A percentile compares a stretch with the other conserved stretches of the same genome.
phyloP scores from a whole-genome alignment of 2,888 invertebrate genomes.

The Girardia tigrina region DNA sequence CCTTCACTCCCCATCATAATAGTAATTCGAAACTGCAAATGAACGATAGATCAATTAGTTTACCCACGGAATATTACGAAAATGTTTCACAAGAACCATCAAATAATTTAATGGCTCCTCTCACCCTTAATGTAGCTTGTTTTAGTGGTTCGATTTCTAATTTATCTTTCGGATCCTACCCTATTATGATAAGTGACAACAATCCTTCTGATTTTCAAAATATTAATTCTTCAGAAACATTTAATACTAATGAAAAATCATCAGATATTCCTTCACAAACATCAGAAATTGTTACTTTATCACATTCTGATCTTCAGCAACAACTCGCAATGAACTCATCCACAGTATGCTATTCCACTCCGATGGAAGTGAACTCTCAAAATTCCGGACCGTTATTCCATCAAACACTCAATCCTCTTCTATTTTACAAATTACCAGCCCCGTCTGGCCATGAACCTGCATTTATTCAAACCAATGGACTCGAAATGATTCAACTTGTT shows the following conservation, averaged over 20 bases:
- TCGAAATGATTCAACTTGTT: conserved; percentile 19
- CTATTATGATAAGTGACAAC: neutral
- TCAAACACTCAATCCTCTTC: neutral
- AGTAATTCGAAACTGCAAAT: neutral
- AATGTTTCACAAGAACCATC: neutral
- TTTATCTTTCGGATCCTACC: neutral
- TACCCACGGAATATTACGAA: neutral
- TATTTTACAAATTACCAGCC: conserved; percentile 12
- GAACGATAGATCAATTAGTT: neutral
- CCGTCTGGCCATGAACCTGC: neutral
- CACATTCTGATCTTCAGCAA: neutral
- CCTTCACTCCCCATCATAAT: neutral
- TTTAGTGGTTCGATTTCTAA: conserved; percentile 4
- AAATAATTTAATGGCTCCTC: neutral
- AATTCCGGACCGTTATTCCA: neutral
- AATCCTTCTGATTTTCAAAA: neutral
- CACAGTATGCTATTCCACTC: neutral
- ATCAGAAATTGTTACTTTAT: neutral
- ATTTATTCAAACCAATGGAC: conserved; percentile 18
- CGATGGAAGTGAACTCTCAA: neutral
- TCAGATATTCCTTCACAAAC: neutral
- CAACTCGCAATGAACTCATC: neutral
- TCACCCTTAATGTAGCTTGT: neutral
- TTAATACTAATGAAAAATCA: neutral
- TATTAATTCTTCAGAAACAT: neutral